Base-by-base conservation (phyloP, 2,113 vertebrate genomes). In the Sceloporus undulatus region DNA sequence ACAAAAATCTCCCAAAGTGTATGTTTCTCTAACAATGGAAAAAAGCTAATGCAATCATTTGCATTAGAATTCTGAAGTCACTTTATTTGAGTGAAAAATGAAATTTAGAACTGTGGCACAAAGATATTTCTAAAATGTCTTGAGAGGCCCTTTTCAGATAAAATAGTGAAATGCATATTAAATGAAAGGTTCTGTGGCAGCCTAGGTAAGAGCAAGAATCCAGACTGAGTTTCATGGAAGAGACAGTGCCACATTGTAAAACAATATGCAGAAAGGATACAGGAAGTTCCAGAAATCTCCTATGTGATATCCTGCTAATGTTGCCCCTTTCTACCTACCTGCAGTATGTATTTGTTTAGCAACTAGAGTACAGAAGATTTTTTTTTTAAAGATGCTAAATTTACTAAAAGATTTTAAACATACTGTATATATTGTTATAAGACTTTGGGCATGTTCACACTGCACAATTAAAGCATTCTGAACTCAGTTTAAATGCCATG, bases 1-100 rank as follows among this genome's bases (percentile, higher is more conserved):
- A 85, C 21, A 5, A 25, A 86, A 71, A 84, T 76, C 85, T 59
- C 82, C 18, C 79, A 89, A 91, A 92, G 86, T 4, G 76, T 70
- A 4, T 48, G 21, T 77, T 27, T 65, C 25, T 81, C 9, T n/a
- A 68, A 38, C 25, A 74, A 79, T 25, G 75, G 2, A 23, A 21
- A n/a, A 65, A 65, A 82, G 29, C 4, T 13, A 82, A 76, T 11
- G 2, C 21, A 25, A 84, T 87, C 40, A 84, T 65, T 76, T 42
- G 10, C 70, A 86, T 16, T 10, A 76, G 79, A 92, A 82, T 65
- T 75, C 23, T 68, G 6, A 93, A 68, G 90, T 73, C 1, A 9
- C 19, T 56, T 29, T 54, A 82, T 27, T n/a, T 18, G 38, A 1
- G 66, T 3, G 75, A 42, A 80, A 79, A 94, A 82, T 4, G 14